A percentile compares a stretch with the other conserved stretches of the same genome.
Evolutionary conservation across 92 coral and sea anemone species (phyloP).

Genomic region (Montipora capitata): DNA sequence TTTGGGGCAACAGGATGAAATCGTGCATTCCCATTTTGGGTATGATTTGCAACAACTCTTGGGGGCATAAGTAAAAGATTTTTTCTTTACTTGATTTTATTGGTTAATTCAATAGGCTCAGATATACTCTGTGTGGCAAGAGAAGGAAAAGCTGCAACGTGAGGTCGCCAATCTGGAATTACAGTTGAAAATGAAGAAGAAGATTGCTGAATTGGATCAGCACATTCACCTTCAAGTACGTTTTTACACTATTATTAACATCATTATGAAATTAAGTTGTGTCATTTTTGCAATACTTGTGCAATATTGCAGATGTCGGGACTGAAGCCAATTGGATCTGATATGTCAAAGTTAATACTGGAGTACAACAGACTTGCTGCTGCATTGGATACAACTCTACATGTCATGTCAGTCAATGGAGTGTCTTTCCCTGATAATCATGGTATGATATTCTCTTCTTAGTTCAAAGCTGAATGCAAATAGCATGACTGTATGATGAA

Average conservation of each 20-base stretch:
- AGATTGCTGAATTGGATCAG: conserved; percentile 82
- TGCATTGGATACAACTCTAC: conserved; percentile 93
- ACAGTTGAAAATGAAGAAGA: conserved; percentile 75
- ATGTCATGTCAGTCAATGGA: conserved; percentile 91
- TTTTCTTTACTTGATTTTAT: neutral
- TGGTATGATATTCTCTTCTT: conserved; percentile 45
- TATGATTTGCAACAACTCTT: too few relatives aligned
- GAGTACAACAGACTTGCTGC: conserved; percentile 84
- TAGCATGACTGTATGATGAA: too few relatives aligned
- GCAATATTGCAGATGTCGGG: conserved; percentile 72
- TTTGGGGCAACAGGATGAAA: too few relatives aligned
- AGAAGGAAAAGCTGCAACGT: conserved; percentile 81
- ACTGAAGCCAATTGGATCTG: conserved; percentile 81
- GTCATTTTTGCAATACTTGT: neutral
- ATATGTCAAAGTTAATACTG: conserved; percentile 69
- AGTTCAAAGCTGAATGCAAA: neutral
- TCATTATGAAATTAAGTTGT: neutral
- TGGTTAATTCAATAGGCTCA: conserved; percentile 59
- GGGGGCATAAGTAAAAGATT: neutral
- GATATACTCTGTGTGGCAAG: conserved; percentile 92
- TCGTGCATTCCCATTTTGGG: too few relatives aligned
- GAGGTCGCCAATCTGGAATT: conserved; percentile 76
- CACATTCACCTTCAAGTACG: conserved; percentile 86
- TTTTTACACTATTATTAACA: too few relatives aligned
- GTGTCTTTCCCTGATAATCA: conserved; percentile 84